These are phyloP conservation scores for mouse (Mus musculus) DNA, from an alignment of 2,113 vertebrate species.

Conservation along the genomic window DNA sequence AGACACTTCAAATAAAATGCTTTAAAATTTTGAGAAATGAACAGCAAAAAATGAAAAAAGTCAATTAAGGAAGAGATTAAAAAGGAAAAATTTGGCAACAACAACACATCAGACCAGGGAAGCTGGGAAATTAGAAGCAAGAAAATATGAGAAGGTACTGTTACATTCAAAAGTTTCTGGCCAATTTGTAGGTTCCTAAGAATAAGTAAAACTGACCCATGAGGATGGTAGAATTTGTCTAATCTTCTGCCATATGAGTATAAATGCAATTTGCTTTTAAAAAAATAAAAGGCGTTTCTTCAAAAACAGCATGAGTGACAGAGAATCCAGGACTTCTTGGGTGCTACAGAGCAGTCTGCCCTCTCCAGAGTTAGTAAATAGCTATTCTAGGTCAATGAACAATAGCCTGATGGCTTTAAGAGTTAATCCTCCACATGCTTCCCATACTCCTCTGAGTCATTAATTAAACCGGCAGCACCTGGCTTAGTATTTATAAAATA, in stretches of 20 bases:
- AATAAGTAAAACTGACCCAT: background rate
- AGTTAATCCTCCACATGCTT: constrained; percentile 48
- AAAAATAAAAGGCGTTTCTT: background rate
- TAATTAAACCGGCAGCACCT: constrained; percentile 42
- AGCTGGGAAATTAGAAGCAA: background rate
- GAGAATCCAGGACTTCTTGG: background rate
- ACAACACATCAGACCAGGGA: background rate
- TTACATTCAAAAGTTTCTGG: background rate
- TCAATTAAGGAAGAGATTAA: background rate
- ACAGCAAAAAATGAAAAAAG: background rate
- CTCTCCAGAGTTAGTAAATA: background rate
- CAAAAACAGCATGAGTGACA: background rate
- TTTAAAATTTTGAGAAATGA: background rate
- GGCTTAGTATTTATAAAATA: constrained; percentile 44
- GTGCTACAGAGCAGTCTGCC: background rate
- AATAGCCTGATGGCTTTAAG: constrained; percentile 15
- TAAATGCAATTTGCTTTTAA: background rate
- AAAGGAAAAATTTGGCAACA: background rate
- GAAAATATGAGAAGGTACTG: background rate
- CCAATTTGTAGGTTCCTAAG: background rate
- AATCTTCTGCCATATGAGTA: background rate
- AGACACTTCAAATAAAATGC: background rate
- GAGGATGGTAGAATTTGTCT: background rate
- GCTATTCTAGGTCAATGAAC: background rate
- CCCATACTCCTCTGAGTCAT: background rate